Evolutionary conservation across 2,797 vertebrate genomes (phyloP), one percentile per base, ranked within the genome.

Genomic region (Melopsittacus undulatus): DNA sequence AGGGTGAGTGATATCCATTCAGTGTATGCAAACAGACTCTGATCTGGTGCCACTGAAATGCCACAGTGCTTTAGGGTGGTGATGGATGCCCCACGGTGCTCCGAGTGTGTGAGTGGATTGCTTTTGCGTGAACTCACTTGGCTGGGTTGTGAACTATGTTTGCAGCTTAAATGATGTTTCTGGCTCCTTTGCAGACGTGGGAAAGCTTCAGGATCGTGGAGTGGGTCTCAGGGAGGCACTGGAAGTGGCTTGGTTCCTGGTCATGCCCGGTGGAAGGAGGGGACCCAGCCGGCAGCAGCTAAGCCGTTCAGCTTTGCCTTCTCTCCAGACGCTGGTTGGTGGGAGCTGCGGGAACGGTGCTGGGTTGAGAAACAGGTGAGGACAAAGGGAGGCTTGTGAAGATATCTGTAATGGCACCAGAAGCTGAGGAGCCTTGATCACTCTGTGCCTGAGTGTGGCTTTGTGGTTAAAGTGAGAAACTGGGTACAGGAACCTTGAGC

Each of bases 201-300:
- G 95, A 97, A 95, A 89, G 94, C 83, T 96, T 94, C 70, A 88
- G 98, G 97, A 89, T 97, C 82, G 59, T 97, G 97, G 97, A 96
- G 98, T 96, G 98, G 94, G 96, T 97, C 92, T 98, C 95, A 30
- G 97, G 98, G 97, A 98, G 97, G 97, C 97, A 97, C 97, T 98
- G 98, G 98, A 98, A 97, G 98, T 97, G 97, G 98, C 97, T 95
- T 97, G 97, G 98, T 97, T 97, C 97, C 98, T 96, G 98, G 99
- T 98, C 98, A 99, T 99, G 99, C 99, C 99, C 98, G 99, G 99
- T 98, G 99, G 99, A 98, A 99, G 99, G 98, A 99, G 99, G 99
- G 99, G 99, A 98, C 99, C 99, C 96, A 99, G 98, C 98, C 99
- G 99, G 99, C 99, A 99, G 98, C 99, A 99, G 98, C 98, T 99